phyloP scores from a whole-genome alignment of 2,113 vertebrate species.

The Syrrhaptes paradoxus region DNA sequence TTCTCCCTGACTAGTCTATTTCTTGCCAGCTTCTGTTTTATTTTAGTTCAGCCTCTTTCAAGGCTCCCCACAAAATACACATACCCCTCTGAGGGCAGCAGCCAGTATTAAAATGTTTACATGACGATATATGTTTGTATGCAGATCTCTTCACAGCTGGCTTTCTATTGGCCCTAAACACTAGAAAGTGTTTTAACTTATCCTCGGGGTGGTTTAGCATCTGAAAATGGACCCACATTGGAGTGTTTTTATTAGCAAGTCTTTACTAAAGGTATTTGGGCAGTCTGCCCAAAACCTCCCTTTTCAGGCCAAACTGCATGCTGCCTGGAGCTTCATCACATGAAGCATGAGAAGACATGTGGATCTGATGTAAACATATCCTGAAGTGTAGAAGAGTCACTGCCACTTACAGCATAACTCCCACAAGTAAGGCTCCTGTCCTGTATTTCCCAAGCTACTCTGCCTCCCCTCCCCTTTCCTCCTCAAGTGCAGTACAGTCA shows the following conservation, averaged over 20 bases:
- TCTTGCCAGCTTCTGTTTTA: neutral
- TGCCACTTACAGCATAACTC: neutral
- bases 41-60: neutral
- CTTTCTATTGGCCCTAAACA: neutral
- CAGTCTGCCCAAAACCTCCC: neutral
- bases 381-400: neutral
- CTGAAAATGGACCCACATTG: conserved; percentile 18
- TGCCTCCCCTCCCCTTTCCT: neutral
- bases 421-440: neutral
- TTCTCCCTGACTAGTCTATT: neutral
- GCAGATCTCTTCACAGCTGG: neutral
- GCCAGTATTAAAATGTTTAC: neutral
- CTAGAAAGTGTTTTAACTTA: neutral
- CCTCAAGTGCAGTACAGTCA: neutral
- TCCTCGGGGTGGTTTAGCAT: neutral
- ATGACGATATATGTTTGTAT: neutral
- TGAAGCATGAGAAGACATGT: neutral
- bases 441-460: neutral
- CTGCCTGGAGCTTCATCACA: neutral
- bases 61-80: neutral
- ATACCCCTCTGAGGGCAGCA: neutral
- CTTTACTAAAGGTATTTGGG: conserved; percentile 4
- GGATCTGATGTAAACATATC: neutral
- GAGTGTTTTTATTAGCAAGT: conserved; percentile 24
- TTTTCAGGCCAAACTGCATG: neutral